phyloP scores from a whole-genome alignment of 2,797 vertebrate genomes.

The Sebastes variabilis region DNA sequence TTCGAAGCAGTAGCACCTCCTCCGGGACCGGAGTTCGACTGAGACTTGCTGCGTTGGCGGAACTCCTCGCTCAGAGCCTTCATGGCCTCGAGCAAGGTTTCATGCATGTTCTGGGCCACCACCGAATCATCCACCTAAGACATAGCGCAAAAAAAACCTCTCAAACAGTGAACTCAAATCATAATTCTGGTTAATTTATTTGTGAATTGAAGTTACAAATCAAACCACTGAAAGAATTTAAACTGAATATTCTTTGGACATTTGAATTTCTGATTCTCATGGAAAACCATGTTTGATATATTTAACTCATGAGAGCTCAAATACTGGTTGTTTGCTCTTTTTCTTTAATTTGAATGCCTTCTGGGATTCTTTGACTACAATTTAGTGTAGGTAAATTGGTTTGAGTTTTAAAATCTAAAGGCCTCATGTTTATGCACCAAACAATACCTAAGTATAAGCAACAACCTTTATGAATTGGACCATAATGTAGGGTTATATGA shows the following conservation, averaged over 20 bases:
- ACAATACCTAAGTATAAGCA: neutral
- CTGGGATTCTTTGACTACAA: neutral
- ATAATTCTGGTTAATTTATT: neutral
- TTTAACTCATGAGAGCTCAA: neutral
- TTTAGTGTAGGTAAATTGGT: neutral
- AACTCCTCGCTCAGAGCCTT: constrained; percentile 89
- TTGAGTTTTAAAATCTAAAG: neutral
- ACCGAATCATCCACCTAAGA: constrained; percentile 82
- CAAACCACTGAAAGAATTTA: neutral
- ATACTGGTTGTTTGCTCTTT: neutral
- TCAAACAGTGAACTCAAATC: neutral
- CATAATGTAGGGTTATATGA: neutral
- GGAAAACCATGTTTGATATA: rapidly evolving
- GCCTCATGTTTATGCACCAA: neutral
- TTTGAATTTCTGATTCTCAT: neutral
- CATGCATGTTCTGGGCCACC: constrained; percentile 92
- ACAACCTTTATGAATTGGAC: neutral
- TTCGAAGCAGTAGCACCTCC: constrained; percentile 84
- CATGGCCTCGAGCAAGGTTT: constrained; percentile 90
- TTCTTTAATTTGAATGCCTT: neutral
- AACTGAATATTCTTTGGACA: neutral
- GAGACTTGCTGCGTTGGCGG: constrained; percentile 85
- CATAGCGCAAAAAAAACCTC: neutral
- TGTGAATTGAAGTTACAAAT: neutral
- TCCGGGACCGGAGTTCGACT: constrained; percentile 80